A percentile compares a stretch with the other conserved stretches of the same genome.
These are phyloP conservation scores for Apostichopus parvimensis DNA, from an alignment of 35 echinoderm and acorn worm genomes.

Conservation along the genomic window DNA sequence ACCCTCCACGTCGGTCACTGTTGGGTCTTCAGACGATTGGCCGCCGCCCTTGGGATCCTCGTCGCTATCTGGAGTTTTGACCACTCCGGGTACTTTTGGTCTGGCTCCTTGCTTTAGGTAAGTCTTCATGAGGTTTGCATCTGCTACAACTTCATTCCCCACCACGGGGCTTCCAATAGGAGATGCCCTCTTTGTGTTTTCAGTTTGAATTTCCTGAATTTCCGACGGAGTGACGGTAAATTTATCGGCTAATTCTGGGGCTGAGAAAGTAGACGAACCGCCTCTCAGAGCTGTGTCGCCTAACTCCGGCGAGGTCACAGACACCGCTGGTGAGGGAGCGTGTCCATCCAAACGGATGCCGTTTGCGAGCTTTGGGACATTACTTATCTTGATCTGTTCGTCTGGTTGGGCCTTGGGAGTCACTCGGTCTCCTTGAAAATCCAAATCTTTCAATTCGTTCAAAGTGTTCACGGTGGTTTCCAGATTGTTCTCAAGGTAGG, in stretches of 20 bases:
- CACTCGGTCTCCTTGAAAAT: not conserved
- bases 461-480: conserved; percentile 46
- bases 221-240: not conserved
- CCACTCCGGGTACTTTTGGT: conserved; percentile 63
- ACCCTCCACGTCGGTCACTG: not conserved
- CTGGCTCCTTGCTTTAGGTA: conserved; percentile 86
- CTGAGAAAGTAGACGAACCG: not conserved
- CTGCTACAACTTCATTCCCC: conserved; percentile 5
- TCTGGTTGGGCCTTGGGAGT: not conserved
- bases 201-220: conserved; percentile 38
- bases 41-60: conserved; percentile 45
- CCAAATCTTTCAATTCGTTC: conserved; percentile 26
- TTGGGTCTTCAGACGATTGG: not conserved
- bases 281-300: not conserved
- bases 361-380: conserved; percentile 1
- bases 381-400: not conserved
- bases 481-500: conserved; percentile 50
- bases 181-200: conserved; percentile 10
- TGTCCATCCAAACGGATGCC: not conserved
- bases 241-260: not conserved
- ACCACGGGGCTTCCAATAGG: not conserved
- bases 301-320: not conserved
- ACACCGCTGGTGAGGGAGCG: not conserved
- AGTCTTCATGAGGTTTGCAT: conserved; percentile 80
- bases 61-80: conserved; percentile 44